phyloP scores from a whole-genome alignment of 2,888 invertebrate species.

The Halictus quadricinctus region DNA sequence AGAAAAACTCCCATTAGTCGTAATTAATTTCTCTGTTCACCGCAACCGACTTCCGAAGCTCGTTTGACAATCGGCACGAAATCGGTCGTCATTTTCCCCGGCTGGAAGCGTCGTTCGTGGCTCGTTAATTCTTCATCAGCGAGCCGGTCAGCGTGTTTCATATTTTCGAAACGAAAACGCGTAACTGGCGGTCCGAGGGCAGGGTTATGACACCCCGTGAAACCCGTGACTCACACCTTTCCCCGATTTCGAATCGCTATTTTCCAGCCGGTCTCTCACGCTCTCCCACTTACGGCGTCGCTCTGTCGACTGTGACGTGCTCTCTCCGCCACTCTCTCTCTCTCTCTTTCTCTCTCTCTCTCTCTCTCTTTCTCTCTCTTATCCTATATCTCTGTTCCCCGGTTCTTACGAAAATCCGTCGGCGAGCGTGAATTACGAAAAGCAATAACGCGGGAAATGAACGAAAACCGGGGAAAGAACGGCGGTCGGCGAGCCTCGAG shows the following conservation, averaged over 20 bases:
- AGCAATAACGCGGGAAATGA: constrained; percentile 19
- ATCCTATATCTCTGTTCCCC: constrained; percentile 17
- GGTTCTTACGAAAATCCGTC: constrained; percentile 39
- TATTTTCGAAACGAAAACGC: constrained; percentile 58
- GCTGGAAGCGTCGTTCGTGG: constrained; percentile 51
- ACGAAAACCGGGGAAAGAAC: constrained; percentile 7
- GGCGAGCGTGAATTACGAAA: constrained; percentile 19
- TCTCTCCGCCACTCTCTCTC: constrained; percentile 57
- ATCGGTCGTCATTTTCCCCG: constrained; percentile 42
- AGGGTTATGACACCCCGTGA: constrained; percentile 71
- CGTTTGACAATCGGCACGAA: constrained; percentile 20
- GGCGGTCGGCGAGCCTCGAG: not conserved
- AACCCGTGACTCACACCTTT: constrained; percentile 72
- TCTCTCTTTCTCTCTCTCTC: constrained; percentile 19
- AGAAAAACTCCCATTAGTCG: not conserved
- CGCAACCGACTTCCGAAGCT: not conserved
- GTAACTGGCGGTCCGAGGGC: constrained; percentile 49
- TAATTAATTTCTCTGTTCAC: not conserved
- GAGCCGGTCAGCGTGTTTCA: constrained; percentile 26
- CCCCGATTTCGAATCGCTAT: constrained; percentile 71
- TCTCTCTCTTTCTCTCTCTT: constrained; percentile 7
- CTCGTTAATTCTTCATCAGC: constrained; percentile 55
- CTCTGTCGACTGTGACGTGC: constrained; percentile 72
- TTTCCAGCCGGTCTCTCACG: constrained; percentile 72
- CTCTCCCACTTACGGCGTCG: constrained; percentile 71